phyloP scores from a whole-genome alignment of 1,140 invertebrate genomes.

The Mya arenaria region DNA sequence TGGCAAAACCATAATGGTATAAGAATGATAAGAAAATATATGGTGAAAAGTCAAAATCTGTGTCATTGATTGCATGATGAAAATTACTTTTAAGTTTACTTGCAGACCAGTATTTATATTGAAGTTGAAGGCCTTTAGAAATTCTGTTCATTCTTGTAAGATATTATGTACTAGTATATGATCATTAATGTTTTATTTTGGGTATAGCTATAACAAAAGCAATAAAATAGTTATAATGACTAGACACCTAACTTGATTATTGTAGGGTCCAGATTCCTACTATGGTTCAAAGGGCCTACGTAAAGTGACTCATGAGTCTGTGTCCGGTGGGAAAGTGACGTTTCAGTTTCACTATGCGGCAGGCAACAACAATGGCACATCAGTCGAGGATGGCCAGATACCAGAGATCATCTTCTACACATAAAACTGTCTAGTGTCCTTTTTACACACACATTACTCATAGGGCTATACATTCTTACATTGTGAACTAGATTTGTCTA shows the following conservation, averaged over 20 bases:
- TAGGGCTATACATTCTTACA: too few relatives aligned
- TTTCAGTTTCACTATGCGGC: conserved; percentile 94
- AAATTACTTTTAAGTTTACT: neutral
- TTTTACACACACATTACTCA: too few relatives aligned
- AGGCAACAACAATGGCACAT: conserved; percentile 95
- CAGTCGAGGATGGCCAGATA: conserved; percentile 94
- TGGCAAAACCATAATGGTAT: too few relatives aligned
- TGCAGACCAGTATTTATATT: neutral
- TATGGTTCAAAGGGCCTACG: conserved; percentile 92
- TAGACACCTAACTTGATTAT: too few relatives aligned
- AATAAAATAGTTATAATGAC: too few relatives aligned
- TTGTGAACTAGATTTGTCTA: too few relatives aligned
- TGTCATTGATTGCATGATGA: neutral
- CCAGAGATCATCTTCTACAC: conserved; percentile 93
- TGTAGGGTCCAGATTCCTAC: conserved; percentile 92
- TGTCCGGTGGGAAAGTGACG: conserved; percentile 88
- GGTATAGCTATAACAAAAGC: too few relatives aligned
- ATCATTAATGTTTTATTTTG: too few relatives aligned
- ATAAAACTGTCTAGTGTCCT: conserved; percentile 58
- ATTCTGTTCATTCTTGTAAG: neutral
- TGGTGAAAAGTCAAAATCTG: neutral
- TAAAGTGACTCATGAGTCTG: conserved; percentile 89
- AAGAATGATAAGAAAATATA: too few relatives aligned
- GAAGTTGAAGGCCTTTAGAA: neutral
- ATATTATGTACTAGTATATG: conserved; percentile 9